Evolutionary conservation across 2,888 invertebrate species (phyloP).

Genomic region (Criorhina ranunculi): DNA sequence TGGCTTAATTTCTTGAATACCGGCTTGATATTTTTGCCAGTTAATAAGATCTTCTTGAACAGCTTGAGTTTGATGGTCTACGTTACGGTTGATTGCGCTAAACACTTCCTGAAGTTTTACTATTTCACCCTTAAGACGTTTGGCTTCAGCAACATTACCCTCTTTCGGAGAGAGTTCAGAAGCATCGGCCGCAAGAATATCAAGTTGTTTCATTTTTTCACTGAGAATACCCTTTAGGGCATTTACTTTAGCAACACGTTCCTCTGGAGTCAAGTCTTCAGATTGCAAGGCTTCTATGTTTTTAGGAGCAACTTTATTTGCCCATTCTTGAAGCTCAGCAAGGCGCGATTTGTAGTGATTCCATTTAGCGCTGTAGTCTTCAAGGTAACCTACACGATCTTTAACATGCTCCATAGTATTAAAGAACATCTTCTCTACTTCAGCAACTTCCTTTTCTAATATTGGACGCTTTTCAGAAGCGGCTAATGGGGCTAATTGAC

Average conservation of each 20-base stretch:
- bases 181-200: conserved; percentile 91
- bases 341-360: conserved; percentile 91
- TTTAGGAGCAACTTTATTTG: conserved; percentile 91
- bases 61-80: conserved; percentile 90
- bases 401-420: conserved; percentile 92
- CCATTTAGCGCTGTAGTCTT: conserved; percentile 93
- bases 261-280: conserved; percentile 92
- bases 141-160: conserved; percentile 89
- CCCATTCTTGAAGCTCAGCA: conserved; percentile 92
- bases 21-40: conserved; percentile 93
- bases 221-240: conserved; percentile 90
- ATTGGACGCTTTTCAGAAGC: conserved; percentile 89
- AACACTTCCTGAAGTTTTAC: conserved; percentile 90
- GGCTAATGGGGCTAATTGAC: conserved; percentile 88
- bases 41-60: conserved; percentile 92
- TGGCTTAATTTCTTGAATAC: conserved; percentile 92
- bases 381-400: conserved; percentile 91
- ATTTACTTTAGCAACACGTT: conserved; percentile 91
- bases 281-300: conserved; percentile 90
- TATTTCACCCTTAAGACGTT: conserved; percentile 91
- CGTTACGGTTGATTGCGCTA: conserved; percentile 90
- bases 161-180: conserved; percentile 88
- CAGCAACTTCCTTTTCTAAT: conserved; percentile 91
- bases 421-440: conserved; percentile 90
- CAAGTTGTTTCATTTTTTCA: conserved; percentile 90